Base-by-base conservation (phyloP, 2,797 vertebrate species). In the Onychomys leucogaster region DNA sequence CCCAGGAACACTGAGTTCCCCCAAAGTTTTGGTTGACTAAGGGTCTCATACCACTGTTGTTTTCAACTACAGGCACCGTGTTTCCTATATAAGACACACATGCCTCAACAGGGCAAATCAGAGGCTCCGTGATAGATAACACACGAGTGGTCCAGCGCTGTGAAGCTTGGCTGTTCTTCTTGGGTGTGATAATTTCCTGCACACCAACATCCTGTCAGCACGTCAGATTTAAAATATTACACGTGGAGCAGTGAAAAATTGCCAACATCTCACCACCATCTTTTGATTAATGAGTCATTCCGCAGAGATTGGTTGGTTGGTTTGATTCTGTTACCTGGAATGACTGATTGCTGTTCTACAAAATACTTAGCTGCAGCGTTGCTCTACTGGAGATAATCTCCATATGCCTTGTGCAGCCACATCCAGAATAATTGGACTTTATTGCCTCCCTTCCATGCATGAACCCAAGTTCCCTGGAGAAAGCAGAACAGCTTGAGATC, bases 231-330 rank as follows among this genome's bases (percentile, higher is more conserved):
- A 98, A 98, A 98, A 98, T 97, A 97, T 97, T 94, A 71, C 98
- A 96, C 0, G 32, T 96, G 97, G 96, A 98, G 98, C 97, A 67
- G 98, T 98, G 98, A 98, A 98, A 98, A 98, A 98, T 98, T 57
- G 94, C 98, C 96, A 97, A 61, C 96, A 98, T 98, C 97, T 98
- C 98, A 97, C 89, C 95, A 94, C 95, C 86, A 52, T 61, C 90
- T 94, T 97, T 94, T 99, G 99, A 99, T 99, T 98, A 98, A 99
- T 99, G 98, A 92, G 93, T 52, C 87, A 96, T 1, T 98, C 98
- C 98, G 97, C 73, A 0, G 98, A 98, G 98, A 97, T 97, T 97
- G 98, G 98, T 98, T 95, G 43, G 95, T 97, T 97, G 96, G 97
- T 97, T 98, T 98, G 98, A 97, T 98, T 98, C 98, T 96, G 97